phyloP scores from a whole-genome alignment of 2,888 invertebrate species.

The Sturmia bella region DNA sequence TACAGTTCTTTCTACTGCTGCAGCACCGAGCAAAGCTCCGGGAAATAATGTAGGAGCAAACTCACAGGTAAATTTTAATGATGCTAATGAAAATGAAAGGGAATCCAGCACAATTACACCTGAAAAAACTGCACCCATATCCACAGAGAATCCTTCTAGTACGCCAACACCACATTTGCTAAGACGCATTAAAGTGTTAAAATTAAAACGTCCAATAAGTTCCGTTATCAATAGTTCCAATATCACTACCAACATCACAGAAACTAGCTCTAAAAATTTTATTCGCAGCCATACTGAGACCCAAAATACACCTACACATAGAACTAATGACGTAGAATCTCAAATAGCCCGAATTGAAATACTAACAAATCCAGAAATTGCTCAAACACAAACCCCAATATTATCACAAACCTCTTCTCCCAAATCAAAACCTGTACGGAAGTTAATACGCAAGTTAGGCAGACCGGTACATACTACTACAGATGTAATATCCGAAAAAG shows the following conservation, averaged over 20 bases:
- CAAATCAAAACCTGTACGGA: slow-evolving; percentile 76
- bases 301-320: slow-evolving; percentile 67
- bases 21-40: slow-evolving; percentile 44
- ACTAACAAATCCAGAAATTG: slow-evolving; percentile 61
- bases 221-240: slow-evolving; percentile 66
- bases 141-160: slow-evolving; percentile 68
- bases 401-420: slow-evolving; percentile 44
- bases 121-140: slow-evolving; percentile 64
- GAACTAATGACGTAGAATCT: slow-evolving; percentile 68
- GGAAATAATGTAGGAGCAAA: slow-evolving; percentile 62
- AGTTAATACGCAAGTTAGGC: slow-evolving; percentile 76
- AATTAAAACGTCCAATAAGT: slow-evolving; percentile 75
- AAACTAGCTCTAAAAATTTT: slow-evolving; percentile 73
- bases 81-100: slow-evolving; percentile 65
- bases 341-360: slow-evolving; percentile 62
- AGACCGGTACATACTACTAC: slow-evolving; percentile 72
- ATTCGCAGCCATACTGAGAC: slow-evolving; percentile 73
- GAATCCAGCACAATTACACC: slow-evolving; percentile 62
- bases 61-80: slow-evolving; percentile 70
- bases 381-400: slow-evolving; percentile 66
- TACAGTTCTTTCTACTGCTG: slow-evolving; percentile 62
- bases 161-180: slow-evolving; percentile 72
- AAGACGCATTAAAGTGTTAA: slow-evolving; percentile 77
- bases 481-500: neutral
- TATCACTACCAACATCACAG: slow-evolving; percentile 70